A percentile compares a stretch with the other conserved stretches of the same genome.
Conservation (phyloP, 2,888 invertebrate species). For the Seira musarum region DNA sequence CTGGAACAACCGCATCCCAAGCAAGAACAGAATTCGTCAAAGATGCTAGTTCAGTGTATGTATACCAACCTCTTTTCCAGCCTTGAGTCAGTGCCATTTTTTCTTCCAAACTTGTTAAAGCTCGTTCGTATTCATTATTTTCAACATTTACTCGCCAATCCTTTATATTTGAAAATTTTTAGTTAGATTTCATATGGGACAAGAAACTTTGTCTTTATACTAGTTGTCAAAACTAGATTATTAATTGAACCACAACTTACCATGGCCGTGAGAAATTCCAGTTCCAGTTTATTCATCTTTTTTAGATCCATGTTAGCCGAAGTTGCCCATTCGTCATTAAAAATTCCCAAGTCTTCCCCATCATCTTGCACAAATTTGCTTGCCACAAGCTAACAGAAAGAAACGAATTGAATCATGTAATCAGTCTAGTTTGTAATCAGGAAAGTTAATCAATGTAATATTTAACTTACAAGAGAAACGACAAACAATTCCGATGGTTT, state of each 20-base stretch:
- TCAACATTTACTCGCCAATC: conserved; percentile 91
- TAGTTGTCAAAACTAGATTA: conserved; percentile 4
- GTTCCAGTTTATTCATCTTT: conserved; percentile 87
- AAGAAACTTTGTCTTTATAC: conserved; percentile 25
- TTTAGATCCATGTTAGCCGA: conserved; percentile 83
- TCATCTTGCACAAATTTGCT: conserved; percentile 96
- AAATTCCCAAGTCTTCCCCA: conserved; percentile 92
- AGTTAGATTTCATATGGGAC: neutral
- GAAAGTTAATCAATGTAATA: neutral
- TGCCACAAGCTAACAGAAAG: conserved; percentile 86
- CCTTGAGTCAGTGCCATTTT: conserved; percentile 84
- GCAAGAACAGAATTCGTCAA: conserved; percentile 73
- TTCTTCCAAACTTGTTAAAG: conserved; percentile 80
- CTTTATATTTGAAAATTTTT: conserved; percentile 72
- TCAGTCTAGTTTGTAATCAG: conserved; percentile 1
- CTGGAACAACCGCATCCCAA: conserved; percentile 69
- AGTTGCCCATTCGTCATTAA: conserved; percentile 93
- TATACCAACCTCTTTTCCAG: conserved; percentile 83
- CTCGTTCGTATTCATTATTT: conserved; percentile 82
- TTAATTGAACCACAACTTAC: conserved; percentile 76
- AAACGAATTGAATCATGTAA: neutral
- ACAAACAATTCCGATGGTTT: conserved; percentile 95
- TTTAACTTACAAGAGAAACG: conserved; percentile 85
- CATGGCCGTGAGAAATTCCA: conserved; percentile 90
- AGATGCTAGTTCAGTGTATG: conserved; percentile 84